Percentiles rank a stretch among this genome's conserved stretches.
phyloP scores from a whole-genome alignment of 2,888 invertebrate genomes.

The Mantis religiosa region DNA sequence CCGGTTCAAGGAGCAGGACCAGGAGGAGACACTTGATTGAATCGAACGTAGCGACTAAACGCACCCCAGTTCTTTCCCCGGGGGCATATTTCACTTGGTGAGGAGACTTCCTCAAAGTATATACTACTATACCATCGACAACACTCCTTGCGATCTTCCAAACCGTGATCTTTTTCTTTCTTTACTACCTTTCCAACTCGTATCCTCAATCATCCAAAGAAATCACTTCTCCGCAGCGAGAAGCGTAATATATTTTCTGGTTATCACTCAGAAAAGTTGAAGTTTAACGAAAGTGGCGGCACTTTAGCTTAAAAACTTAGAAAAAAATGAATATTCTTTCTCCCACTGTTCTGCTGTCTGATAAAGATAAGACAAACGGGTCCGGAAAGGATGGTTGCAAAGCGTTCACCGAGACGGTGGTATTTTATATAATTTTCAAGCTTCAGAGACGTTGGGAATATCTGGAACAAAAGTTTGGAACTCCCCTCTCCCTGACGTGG shows the following conservation, averaged over 20 bases:
- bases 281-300: not conserved
- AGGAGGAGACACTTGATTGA: not conserved
- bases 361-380: not conserved
- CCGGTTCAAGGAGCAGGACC: not conserved
- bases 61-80: not conserved
- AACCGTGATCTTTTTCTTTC: not conserved
- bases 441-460: not conserved
- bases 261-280: not conserved
- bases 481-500: not conserved
- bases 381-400: no score
- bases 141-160: not conserved
- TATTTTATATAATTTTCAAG: not conserved
- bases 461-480: not conserved
- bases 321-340: not conserved
- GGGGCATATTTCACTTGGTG: not conserved
- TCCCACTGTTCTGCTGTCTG: not conserved
- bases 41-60: not conserved
- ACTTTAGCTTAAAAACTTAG: not conserved
- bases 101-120: not conserved
- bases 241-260: not conserved
- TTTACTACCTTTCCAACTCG: not conserved
- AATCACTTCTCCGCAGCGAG: not conserved
- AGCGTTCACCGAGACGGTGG: not conserved
- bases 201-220: not conserved
- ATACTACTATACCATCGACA: not conserved